A percentile compares a stretch with the other conserved stretches of the same genome.
These are phyloP conservation scores for Isoperla grammatica DNA, from an alignment of 2,888 invertebrate species.

Conservation along the genomic window DNA sequence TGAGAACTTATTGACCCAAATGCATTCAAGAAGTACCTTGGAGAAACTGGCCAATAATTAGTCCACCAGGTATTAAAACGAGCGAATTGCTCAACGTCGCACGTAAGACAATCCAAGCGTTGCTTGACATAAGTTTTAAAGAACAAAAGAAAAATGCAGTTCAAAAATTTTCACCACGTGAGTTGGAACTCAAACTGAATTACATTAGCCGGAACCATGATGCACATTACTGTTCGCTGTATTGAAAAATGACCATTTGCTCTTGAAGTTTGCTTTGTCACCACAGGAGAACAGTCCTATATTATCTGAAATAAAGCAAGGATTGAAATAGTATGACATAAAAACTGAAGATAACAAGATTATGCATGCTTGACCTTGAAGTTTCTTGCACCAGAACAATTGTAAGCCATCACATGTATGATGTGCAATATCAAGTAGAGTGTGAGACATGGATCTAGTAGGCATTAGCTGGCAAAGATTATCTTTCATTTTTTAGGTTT, in stretches of 20 bases:
- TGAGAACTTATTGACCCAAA: background rate
- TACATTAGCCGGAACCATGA: conserved; percentile 32
- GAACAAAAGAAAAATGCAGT: conserved; percentile 31
- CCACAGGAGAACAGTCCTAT: conserved; percentile 31
- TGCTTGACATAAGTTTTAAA: conserved; percentile 28
- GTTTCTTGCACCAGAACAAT: background rate
- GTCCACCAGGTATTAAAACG: conserved; percentile 12
- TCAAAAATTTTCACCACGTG: conserved; percentile 31
- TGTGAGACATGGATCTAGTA: too few species aligned
- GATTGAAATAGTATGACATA: background rate
- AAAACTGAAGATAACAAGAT: background rate
- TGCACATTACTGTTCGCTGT: conserved; percentile 33
- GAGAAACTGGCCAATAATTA: conserved; percentile 21
- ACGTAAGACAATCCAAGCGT: conserved; percentile 26
- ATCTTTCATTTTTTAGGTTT: too few species aligned
- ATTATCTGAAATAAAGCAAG: conserved; percentile 29
- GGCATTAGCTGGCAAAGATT: too few species aligned
- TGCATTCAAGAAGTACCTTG: conserved; percentile 26
- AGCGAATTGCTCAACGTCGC: conserved; percentile 27
- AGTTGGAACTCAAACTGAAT: conserved; percentile 30
- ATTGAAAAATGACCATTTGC: conserved; percentile 31
- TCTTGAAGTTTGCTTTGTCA: conserved; percentile 31
- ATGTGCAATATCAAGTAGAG: too few species aligned
- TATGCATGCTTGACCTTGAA: background rate
- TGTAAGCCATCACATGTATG: too few species aligned